Base-by-base conservation (phyloP, 2,113 vertebrate genomes). In the Myotis lucifugus region DNA sequence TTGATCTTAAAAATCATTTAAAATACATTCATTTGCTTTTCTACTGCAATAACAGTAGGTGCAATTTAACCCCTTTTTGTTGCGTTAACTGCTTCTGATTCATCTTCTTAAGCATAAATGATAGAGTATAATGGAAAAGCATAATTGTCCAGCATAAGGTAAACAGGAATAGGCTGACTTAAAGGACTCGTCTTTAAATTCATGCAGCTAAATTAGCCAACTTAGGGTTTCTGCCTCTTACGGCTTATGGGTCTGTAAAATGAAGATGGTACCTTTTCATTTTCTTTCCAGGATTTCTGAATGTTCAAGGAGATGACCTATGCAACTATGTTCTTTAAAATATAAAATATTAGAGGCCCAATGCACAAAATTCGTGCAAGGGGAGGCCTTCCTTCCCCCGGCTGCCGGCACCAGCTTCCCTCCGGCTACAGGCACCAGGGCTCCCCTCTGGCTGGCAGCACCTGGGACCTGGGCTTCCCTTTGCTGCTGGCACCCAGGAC, bases 151-250 rank as follows among this genome's bases (percentile, higher is more conserved):
- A 34, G 21, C 59, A 13, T 48, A 72, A 78, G 8, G 3, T 56
- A 56, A 93, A 89, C 11, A 85, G 69, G 67, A 59, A 91, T 42
- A 90, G 66, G 32, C 25, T 90, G 59, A 88, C 37, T 37, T 82
- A 7, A 46, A 85, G 72, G 3, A 54, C 29, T 56, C 27, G 13
- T 29, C 12, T 72, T 61, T 72, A 34, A 94, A 73, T 87, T 81
- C 23, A 25, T 67, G n/a, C 8, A 88, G 91, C 14, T 59, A 70
- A 37, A 29, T 59, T 42, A 79, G 56, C 19, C n/a, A 90, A n/a
- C 3, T 37, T 42, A 46, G 32, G 6, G 18, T 23, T 79, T 94
- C 29, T 86, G 37, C 10, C 5, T 37, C 74, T 93, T 46, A 78
- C 52, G 73, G 40, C 66, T 81, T 74, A 56, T 3, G 66, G 8